These are phyloP conservation scores for Coecobrya sp. DNA, from an alignment of 2,888 invertebrate species.

Conservation along the genomic window DNA sequence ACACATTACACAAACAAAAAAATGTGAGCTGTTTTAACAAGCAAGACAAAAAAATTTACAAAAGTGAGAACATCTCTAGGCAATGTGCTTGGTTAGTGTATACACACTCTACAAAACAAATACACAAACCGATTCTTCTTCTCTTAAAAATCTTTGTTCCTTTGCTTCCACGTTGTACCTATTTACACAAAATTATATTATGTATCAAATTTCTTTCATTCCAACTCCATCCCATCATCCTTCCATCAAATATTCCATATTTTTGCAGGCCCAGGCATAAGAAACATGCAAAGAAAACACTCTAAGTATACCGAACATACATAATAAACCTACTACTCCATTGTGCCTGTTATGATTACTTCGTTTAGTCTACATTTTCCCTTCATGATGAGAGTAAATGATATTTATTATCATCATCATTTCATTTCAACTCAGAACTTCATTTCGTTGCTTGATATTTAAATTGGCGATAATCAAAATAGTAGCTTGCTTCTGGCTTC, in stretches of 20 bases:
- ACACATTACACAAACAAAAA: neutral
- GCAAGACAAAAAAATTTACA: neutral
- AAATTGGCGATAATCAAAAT: slow-evolving; percentile 34
- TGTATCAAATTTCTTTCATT: neutral
- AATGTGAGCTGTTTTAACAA: neutral
- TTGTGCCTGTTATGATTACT: neutral
- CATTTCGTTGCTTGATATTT: neutral
- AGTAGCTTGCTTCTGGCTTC: neutral
- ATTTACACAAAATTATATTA: neutral
- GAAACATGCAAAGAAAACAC: neutral
- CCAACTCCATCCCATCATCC: neutral
- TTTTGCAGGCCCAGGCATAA: neutral
- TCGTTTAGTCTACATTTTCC: slow-evolving; percentile 7
- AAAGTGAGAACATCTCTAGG: slow-evolving; percentile 18
- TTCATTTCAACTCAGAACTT: neutral
- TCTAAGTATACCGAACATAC: neutral
- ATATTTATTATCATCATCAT: neutral
- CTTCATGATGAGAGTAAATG: neutral
- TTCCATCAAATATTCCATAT: neutral
- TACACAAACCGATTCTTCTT: neutral
- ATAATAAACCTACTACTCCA: neutral
- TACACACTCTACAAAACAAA: neutral
- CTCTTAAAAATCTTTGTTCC: neutral
- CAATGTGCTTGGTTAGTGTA: slow-evolving; percentile 14
- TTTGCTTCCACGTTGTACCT: neutral